Conservation (phyloP, 2,113 vertebrate genomes). For the Jacana jacana region DNA sequence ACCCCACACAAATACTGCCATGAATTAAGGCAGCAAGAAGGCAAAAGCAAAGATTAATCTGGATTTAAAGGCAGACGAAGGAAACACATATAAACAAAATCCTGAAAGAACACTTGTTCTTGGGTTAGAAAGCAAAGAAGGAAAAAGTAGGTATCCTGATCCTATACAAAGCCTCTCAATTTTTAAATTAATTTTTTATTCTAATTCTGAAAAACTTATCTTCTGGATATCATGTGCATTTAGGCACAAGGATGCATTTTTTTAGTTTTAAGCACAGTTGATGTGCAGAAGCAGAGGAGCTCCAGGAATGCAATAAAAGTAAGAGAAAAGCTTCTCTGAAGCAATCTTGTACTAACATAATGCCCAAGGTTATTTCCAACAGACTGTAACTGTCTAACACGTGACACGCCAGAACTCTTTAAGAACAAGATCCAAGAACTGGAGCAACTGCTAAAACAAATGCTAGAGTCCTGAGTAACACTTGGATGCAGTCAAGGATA, state of each 20-base stretch:
- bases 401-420: background rate
- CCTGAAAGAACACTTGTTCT: background rate
- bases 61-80: background rate
- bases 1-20: background rate
- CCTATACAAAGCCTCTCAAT: background rate
- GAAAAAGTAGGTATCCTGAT: background rate
- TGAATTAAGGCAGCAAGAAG: background rate
- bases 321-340: background rate
- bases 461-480: background rate
- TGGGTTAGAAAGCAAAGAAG: background rate
- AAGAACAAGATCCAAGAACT: background rate
- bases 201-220: background rate
- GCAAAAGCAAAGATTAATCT: background rate
- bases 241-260: background rate
- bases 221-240: background rate
- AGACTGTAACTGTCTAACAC: background rate
- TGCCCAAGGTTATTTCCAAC: background rate
- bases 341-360: background rate
- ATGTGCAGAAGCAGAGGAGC: background rate
- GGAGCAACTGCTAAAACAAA: background rate
- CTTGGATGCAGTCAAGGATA: background rate
- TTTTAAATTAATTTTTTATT: background rate
- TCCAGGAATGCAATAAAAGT: background rate
- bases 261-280: background rate
- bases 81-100: background rate